Evolutionary conservation across 1,140 invertebrate genomes (phyloP).

Genomic region (Penaeus vannamei): DNA sequence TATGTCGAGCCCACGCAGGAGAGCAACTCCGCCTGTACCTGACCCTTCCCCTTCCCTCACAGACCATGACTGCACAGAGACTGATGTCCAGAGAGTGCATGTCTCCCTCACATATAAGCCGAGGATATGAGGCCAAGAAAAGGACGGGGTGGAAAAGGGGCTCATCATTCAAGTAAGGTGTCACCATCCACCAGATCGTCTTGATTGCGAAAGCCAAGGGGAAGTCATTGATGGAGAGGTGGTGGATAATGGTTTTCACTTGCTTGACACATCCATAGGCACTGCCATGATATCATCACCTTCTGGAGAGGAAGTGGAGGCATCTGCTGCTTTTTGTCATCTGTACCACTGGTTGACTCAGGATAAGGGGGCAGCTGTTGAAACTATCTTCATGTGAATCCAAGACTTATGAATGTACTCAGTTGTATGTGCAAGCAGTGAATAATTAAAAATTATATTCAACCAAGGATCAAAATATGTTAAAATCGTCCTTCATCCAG

Average conservation of each 20-base stretch:
- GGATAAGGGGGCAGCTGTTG: constrained; percentile 38
- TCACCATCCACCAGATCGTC: neutral
- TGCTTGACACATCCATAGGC: constrained; percentile 47
- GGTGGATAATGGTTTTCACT: constrained; percentile 39
- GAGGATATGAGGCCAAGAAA: constrained; percentile 73
- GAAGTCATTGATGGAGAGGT: constrained; percentile 17
- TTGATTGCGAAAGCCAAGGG: neutral
- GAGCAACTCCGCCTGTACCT: constrained; percentile 41
- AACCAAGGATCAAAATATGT: constrained; percentile 56
- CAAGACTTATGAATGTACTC: constrained; percentile 13
- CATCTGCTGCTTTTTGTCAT: constrained; percentile 51
- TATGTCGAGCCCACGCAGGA: constrained; percentile 30
- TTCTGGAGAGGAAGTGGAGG: constrained; percentile 38
- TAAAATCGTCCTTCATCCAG: constrained; percentile 47
- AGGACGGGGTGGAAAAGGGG: constrained; percentile 6
- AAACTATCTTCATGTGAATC: constrained; percentile 23
- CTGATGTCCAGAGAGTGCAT: constrained; percentile 78
- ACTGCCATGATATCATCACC: constrained; percentile 58
- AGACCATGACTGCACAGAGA: constrained; percentile 75
- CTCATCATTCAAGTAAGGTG: constrained; percentile 4
- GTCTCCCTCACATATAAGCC: constrained; percentile 80
- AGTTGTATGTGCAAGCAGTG: constrained; percentile 35
- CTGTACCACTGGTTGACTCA: constrained; percentile 39
- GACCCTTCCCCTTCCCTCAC: constrained; percentile 69
- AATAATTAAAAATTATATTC: constrained; percentile 37